Percentiles rank a stretch among this genome's conserved stretches.
Conservation (phyloP, 2,888 invertebrate genomes). For the Nemoura dubitans region DNA sequence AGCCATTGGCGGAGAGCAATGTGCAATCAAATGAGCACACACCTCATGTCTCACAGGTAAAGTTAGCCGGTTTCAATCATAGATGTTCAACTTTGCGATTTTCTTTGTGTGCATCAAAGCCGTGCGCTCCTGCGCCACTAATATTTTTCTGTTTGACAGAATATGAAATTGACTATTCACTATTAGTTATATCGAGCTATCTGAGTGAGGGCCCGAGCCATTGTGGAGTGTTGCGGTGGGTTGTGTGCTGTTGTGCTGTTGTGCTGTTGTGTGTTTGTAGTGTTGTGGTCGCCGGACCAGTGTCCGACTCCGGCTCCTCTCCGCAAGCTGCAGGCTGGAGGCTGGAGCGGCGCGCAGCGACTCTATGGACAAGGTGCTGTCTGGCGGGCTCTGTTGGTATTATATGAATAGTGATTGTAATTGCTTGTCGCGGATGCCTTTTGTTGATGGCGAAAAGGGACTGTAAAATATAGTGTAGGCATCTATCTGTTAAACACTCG, state of each 20-base stretch:
- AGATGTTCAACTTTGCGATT: no score
- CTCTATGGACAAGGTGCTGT: no score
- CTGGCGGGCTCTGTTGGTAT: not conserved
- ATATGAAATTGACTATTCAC: not conserved
- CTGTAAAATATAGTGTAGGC: slow-evolving; percentile 1
- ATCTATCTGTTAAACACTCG: slow-evolving; percentile 31
- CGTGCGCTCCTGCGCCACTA: no score
- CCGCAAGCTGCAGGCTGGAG: not conserved
- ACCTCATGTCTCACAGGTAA: not conserved
- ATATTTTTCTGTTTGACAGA: not conserved
- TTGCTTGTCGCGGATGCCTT: slow-evolving; percentile 27
- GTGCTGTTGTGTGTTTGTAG: no score
- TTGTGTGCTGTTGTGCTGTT: not conserved
- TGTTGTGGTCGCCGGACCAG: not conserved
- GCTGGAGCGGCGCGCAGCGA: not conserved
- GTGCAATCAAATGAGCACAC: not conserved
- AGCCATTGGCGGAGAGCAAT: not conserved
- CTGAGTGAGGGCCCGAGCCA: no score
- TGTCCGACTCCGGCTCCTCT: no score
- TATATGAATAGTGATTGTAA: slow-evolving; percentile 34
- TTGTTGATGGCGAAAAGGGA: slow-evolving; percentile 16
- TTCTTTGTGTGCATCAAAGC: no score
- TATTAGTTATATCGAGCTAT: not conserved
- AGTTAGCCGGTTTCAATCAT: not conserved
- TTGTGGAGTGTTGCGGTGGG: not conserved